A percentile compares a stretch with the other conserved stretches of the same genome.
These are phyloP conservation scores for Chaetura pelagica DNA, from an alignment of 2,113 vertebrate species.

Conservation along the genomic window DNA sequence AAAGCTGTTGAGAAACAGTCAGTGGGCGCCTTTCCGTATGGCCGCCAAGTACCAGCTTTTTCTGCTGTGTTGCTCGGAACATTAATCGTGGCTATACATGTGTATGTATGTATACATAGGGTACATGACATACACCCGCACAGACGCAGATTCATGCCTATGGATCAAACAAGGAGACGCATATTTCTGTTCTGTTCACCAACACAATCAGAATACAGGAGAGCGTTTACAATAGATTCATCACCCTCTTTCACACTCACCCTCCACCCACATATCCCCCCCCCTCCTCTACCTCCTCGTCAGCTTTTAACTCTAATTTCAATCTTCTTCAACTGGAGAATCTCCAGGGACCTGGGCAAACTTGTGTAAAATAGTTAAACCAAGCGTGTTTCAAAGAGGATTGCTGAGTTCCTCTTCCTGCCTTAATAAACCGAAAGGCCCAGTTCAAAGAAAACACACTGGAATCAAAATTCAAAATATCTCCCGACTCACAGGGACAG, in stretches of 20 bases:
- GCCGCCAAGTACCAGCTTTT: background rate
- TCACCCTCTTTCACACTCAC: constrained; percentile 42
- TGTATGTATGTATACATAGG: background rate
- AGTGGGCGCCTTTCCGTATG: background rate
- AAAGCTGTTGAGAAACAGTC: background rate
- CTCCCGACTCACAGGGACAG: background rate
- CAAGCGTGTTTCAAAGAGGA: constrained; percentile 58
- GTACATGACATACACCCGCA: background rate
- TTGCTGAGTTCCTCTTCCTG: constrained; percentile 16
- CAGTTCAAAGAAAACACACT: constrained; percentile 50
- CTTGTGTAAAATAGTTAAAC: constrained; percentile 66
- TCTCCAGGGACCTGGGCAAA: constrained; percentile 55
- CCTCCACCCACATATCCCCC: background rate
- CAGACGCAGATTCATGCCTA: background rate
- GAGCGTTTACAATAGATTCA: constrained; percentile 42
- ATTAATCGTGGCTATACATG: constrained; percentile 15
- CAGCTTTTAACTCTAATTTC: constrained; percentile 63
- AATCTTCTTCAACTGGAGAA: constrained; percentile 60
- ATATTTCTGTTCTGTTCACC: background rate
- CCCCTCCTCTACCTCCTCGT: background rate
- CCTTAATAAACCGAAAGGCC: constrained; percentile 44
- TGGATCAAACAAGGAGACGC: constrained; percentile 34
- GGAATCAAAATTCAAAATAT: constrained; percentile 57
- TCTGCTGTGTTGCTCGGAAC: background rate
- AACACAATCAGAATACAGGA: background rate